A percentile compares a stretch with the other conserved stretches of the same genome.
phyloP scores from a whole-genome alignment of 2,797 vertebrate genomes.

The Carcharodon carcharias region DNA sequence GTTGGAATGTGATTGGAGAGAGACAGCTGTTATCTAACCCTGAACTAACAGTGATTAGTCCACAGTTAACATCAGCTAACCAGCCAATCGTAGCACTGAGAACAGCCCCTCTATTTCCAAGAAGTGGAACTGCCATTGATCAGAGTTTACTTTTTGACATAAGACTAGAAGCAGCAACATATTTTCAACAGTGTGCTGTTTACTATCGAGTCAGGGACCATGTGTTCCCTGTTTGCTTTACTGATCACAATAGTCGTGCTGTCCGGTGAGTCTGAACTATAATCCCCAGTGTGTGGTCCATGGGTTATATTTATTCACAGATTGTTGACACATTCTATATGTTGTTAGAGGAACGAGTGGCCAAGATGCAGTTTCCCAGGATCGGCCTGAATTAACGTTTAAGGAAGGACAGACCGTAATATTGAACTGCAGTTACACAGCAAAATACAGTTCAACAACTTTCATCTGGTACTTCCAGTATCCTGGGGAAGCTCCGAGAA shows the following conservation, averaged over 20 bases:
- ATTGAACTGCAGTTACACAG: too few species aligned
- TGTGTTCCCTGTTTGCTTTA: background rate
- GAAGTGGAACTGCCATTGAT: background rate
- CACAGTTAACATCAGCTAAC: background rate
- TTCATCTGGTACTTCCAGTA: too few species aligned
- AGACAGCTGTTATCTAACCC: background rate
- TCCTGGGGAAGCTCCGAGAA: too few species aligned
- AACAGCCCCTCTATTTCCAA: fast-evolving
- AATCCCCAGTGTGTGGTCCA: background rate
- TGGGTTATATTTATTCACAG: too few species aligned
- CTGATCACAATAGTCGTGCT: background rate
- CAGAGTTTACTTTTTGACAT: background rate
- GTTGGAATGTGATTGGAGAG: too few species aligned
- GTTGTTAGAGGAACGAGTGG: background rate
- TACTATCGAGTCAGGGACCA: background rate
- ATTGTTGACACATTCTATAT: too few species aligned
- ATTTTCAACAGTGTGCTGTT: background rate
- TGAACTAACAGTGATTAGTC: background rate
- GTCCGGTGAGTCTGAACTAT: background rate
- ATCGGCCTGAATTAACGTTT: background rate
- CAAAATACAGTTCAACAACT: too few species aligned
- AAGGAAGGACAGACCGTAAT: background rate
- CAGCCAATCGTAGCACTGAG: too few species aligned
- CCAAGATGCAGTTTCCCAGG: background rate
- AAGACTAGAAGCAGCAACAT: background rate